A percentile compares a stretch with the other conserved stretches of the same genome.
Evolutionary conservation across 1,140 invertebrate genomes (phyloP).

Genomic region (Diplogasteroides magnus): DNA sequence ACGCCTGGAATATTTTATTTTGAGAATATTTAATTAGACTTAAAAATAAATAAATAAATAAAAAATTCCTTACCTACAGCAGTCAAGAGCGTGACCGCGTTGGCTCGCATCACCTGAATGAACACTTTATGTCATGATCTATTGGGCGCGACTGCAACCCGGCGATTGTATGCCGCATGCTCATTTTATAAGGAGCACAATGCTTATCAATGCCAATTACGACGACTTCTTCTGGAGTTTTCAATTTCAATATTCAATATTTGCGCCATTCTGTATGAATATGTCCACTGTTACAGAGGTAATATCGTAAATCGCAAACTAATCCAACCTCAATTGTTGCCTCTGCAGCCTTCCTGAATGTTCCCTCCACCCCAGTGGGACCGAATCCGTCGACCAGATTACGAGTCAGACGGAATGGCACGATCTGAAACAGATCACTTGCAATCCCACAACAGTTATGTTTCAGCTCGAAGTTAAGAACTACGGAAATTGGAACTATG

Average conservation of each 20-base stretch:
- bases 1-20: neutral
- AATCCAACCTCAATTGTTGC: conserved; percentile 57
- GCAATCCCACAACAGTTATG: conserved; percentile 1
- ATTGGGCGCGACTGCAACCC: neutral
- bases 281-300: neutral
- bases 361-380: conserved; percentile 80
- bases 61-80: neutral
- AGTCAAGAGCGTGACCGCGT: neutral
- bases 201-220: no score
- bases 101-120: neutral
- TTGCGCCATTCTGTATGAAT: neutral
- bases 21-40: neutral
- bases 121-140: neutral
- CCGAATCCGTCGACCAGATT: conserved; percentile 80
- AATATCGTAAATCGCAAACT: conserved; percentile 1
- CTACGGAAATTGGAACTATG: neutral
- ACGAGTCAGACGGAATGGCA: conserved; percentile 93
- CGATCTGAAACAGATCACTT: conserved; percentile 55
- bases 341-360: conserved; percentile 82
- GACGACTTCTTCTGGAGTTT: neutral
- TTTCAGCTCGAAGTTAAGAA: neutral
- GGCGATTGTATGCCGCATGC: conserved; percentile 3
- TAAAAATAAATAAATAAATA: neutral
- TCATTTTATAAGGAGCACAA: neutral
- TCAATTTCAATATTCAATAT: neutral